A percentile compares a stretch with the other conserved stretches of the same genome.
phyloP scores from a whole-genome alignment of 2,888 invertebrate species.

The Muscina levida region DNA sequence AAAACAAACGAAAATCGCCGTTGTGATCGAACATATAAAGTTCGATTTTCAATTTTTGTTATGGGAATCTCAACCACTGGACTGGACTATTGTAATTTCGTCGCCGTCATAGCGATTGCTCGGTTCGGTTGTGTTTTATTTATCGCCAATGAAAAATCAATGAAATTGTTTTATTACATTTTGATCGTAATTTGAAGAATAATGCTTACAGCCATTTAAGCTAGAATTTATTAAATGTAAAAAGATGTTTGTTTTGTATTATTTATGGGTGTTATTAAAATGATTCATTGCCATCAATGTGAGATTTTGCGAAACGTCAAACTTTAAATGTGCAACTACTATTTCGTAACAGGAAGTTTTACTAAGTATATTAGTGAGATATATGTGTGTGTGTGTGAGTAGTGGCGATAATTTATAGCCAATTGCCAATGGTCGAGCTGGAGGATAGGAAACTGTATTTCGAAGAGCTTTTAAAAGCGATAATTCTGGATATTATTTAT shows the following conservation, averaged over 20 bases:
- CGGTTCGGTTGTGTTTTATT: not conserved
- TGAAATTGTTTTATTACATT: constrained; percentile 37
- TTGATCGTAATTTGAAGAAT: constrained; percentile 38
- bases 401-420: too few species aligned
- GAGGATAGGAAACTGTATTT: too few species aligned
- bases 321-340: too few species aligned
- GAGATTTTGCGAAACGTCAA: not conserved
- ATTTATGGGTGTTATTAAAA: constrained; percentile 52
- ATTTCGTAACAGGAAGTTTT: too few species aligned
- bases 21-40: constrained; percentile 12
- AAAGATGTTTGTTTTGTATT: constrained; percentile 50
- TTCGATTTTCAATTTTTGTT: constrained; percentile 49
- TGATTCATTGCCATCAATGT: constrained; percentile 31
- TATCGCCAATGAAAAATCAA: constrained; percentile 35
- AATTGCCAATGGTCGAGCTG: too few species aligned
- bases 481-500: too few species aligned
- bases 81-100: not conserved
- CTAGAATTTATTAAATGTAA: constrained; percentile 45
- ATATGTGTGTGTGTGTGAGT: too few species aligned
- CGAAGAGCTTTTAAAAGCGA: too few species aligned
- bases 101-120: not conserved
- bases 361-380: too few species aligned
- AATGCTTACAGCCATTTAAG: constrained; percentile 43
- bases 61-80: not conserved
- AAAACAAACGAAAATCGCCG: not conserved